These are phyloP conservation scores for Cosmia pyralina DNA, from an alignment of 2,888 invertebrate genomes.

Conservation along the genomic window DNA sequence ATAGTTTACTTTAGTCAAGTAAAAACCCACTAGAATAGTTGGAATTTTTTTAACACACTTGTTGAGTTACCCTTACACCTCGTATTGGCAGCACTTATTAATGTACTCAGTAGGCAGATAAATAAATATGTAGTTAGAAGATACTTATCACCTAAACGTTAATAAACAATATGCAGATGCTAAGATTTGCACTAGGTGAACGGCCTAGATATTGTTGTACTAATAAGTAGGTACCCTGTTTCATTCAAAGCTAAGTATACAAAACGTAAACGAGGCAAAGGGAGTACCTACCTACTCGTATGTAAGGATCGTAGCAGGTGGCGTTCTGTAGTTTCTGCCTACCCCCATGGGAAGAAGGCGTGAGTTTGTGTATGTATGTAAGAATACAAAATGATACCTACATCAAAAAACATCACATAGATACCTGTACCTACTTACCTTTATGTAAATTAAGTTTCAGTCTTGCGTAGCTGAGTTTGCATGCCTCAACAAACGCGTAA, in stretches of 20 bases:
- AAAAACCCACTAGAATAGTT: neutral
- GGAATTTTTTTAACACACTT: neutral
- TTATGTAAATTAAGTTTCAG: neutral
- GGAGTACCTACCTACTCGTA: too few species aligned
- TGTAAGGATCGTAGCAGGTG: too few species aligned
- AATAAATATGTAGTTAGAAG: neutral
- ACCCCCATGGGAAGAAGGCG: too few species aligned
- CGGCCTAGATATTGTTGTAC: neutral
- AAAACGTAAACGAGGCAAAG: too few species aligned
- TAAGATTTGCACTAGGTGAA: neutral
- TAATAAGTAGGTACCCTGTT: neutral
- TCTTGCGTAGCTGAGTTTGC: neutral
- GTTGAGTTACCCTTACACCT: neutral
- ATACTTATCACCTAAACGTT: conserved; percentile 10
- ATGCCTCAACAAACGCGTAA: neutral
- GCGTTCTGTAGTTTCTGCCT: too few species aligned
- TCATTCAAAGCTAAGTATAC: too few species aligned
- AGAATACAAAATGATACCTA: neutral
- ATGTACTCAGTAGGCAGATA: neutral
- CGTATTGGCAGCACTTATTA: neutral
- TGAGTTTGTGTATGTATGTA: too few species aligned
- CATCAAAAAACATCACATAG: neutral
- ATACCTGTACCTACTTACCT: too few species aligned
- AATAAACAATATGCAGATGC: neutral
- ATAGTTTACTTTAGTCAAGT: neutral